These are phyloP conservation scores for Hypomesus transpacificus DNA, from an alignment of 2,113 vertebrate genomes.

Conservation along the genomic window DNA sequence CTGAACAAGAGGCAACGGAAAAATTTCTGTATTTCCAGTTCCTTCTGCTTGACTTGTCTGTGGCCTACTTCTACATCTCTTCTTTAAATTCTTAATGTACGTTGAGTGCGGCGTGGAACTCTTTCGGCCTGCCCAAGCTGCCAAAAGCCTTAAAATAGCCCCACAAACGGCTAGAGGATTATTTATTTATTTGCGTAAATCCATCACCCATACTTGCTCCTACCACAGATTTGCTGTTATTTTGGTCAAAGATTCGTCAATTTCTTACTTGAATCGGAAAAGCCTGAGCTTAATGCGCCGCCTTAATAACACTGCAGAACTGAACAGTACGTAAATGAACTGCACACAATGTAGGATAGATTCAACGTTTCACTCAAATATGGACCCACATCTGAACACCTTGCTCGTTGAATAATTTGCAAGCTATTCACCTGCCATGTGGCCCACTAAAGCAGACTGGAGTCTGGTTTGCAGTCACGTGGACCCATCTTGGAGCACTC, in stretches of 20 bases:
- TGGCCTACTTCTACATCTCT: constrained; percentile 50
- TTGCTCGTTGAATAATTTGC: constrained; percentile 57
- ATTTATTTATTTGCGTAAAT: constrained; percentile 29
- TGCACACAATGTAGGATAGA: constrained; percentile 36
- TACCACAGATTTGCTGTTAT: constrained; percentile 7
- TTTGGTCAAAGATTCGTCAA: not conserved
- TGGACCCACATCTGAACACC: constrained; percentile 59
- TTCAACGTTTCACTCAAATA: constrained; percentile 60
- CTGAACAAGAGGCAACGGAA: constrained; percentile 12
- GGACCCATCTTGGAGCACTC: constrained; percentile 32
- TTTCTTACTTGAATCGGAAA: not conserved
- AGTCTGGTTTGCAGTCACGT: constrained; percentile 36
- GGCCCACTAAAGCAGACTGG: constrained; percentile 59
- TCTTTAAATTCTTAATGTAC: constrained; percentile 53
- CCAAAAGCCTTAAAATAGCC: constrained; percentile 51
- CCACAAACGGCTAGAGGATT: constrained; percentile 12
- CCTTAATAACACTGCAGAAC: no score
- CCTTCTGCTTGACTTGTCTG: constrained; percentile 34
- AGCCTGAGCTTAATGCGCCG: no score
- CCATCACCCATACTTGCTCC: not conserved
- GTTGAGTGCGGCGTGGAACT: constrained; percentile 36
- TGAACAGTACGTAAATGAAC: constrained; percentile 29
- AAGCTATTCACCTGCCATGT: constrained; percentile 58
- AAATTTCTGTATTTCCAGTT: constrained; percentile 25
- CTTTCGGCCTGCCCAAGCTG: constrained; percentile 33